Evolutionary conservation across 2,888 invertebrate genomes (phyloP), one percentile per base, ranked within the genome.

Genomic region (Cerastis rubricosa): DNA sequence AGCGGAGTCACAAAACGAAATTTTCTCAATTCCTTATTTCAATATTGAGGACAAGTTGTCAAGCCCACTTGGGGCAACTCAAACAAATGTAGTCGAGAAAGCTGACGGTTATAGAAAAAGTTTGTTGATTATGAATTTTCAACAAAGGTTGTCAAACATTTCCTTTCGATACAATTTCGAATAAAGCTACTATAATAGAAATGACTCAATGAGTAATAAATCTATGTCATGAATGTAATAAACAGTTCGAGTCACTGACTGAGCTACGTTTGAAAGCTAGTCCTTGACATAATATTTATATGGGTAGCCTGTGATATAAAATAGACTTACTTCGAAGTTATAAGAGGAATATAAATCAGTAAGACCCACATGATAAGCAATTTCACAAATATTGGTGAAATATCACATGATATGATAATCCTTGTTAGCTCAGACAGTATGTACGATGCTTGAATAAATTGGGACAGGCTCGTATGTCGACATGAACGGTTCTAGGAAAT

Each of bases 101-200:
- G 76, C 83, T 83, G 86, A 87, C 84, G 87, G 91, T 91, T 92
- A 93, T 92, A 89, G 91, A 90, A 92, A 93, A 93, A 93, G 89
- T 93, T 93, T 81, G 76, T 76, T 83, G 87, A 90, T 90, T 91
- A 89, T 85, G 84, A 89, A 89, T 85, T 90, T 81, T 78, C 73
- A 68, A 88, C 82, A 87, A 86, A 87, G 82, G 74, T 86, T 83
- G 76, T 76, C 79, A 84, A 85, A 86, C 71, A 85, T 83, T 89
- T 75, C 64, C 70, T 80, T 83, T 76, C 68, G 68, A 83, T 81
- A 80, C 68, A 80, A 83, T 68, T 75, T 82, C 47, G 61, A 79
- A 71, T 79, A 71, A 77, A 35, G 35, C 14, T 45, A 29, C 25
- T 40, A 25, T 67, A 78, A 66, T 64, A 65, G 49, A 67, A 64